phyloP scores from a whole-genome alignment of 2,888 invertebrate genomes.

The Tetheella fluctuosa region DNA sequence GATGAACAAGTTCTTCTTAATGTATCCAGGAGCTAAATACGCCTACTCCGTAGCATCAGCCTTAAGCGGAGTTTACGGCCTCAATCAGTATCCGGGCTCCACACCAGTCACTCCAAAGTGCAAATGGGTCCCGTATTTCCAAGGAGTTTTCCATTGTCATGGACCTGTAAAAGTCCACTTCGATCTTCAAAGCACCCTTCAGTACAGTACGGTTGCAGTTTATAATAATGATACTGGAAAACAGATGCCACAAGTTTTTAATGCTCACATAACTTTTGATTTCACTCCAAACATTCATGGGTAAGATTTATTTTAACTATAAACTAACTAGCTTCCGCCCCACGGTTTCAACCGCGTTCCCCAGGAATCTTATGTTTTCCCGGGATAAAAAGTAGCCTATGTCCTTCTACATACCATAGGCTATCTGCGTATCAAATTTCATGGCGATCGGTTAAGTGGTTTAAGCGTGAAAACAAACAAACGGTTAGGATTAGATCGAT shows the following conservation, averaged over 20 bases:
- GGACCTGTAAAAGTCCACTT: constrained; percentile 67
- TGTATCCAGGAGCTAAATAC: constrained; percentile 63
- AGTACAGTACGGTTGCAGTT: constrained; percentile 53
- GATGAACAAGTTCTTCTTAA: constrained; percentile 72
- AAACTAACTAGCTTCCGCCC: too few species aligned
- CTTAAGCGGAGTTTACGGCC: constrained; percentile 56
- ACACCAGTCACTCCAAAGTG: constrained; percentile 50
- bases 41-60: constrained; percentile 72
- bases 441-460: too few species aligned
- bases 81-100: constrained; percentile 57
- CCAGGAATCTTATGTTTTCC: too few species aligned
- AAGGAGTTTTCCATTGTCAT: constrained; percentile 70
- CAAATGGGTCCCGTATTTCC: constrained; percentile 74
- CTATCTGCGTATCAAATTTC: too few species aligned
- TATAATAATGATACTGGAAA: constrained; percentile 66
- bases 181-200: constrained; percentile 57
- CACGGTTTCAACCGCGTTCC: too few species aligned
- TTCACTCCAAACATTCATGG: constrained; percentile 62
- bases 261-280: constrained; percentile 64
- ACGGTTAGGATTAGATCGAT: too few species aligned
- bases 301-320: constrained; percentile 39
- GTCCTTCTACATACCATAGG: too few species aligned
- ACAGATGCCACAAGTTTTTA: constrained; percentile 61
- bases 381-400: too few species aligned
- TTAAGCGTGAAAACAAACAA: too few species aligned